Conservation (phyloP, 2,888 invertebrate species). For the Chamaedrilus cognettii region DNA sequence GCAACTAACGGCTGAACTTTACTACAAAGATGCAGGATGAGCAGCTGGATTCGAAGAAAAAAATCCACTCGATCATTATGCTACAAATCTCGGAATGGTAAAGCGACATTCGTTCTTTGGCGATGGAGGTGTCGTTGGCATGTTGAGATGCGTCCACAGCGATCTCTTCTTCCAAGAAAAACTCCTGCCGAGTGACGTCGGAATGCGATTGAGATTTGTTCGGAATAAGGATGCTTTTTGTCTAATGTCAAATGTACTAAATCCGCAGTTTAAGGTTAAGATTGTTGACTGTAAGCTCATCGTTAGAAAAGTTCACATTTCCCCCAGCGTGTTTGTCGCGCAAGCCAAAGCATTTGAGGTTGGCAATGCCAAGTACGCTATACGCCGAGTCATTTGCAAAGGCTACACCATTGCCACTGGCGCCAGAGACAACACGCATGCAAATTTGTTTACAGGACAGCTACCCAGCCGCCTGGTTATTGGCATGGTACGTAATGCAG, state of each 20-base stretch:
- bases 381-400: constrained; percentile 5
- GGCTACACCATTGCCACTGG: neutral
- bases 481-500: neutral
- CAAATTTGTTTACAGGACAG: constrained; percentile 1
- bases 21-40: neutral
- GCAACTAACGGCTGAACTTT: neutral
- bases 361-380: constrained; percentile 4
- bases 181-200: neutral
- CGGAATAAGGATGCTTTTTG: neutral
- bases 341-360: constrained; percentile 1
- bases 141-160: neutral
- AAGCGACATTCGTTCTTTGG: neutral
- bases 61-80: no score
- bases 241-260: neutral
- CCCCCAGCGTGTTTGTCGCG: neutral
- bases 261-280: neutral
- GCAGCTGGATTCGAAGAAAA: no score
- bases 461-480: neutral
- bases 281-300: neutral
- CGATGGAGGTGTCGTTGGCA: neutral
- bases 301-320: neutral
- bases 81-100: neutral
- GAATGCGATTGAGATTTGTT: neutral
- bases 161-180: neutral
- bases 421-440: neutral